Percentiles rank a stretch among this genome's conserved stretches.
Conservation (phyloP, 2,113 vertebrate genomes). For the Bubalus kerabau region DNA sequence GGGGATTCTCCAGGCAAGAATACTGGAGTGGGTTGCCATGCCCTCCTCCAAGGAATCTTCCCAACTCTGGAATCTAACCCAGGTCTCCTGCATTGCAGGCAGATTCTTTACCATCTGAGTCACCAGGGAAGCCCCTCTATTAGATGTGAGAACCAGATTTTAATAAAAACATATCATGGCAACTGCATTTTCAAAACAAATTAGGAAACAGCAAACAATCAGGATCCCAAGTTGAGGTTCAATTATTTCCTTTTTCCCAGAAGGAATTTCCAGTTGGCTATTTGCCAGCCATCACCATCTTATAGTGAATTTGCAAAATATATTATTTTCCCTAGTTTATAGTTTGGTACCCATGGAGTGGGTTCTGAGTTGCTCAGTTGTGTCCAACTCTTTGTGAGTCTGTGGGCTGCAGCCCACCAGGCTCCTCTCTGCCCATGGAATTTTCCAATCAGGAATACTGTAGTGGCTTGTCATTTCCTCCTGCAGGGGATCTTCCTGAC, state of each 20-base stretch:
- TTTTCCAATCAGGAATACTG: not conserved
- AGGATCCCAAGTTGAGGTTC: not conserved
- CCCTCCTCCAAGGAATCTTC: not conserved
- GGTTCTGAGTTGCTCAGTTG: not conserved
- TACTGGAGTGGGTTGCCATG: not conserved
- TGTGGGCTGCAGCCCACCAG: not conserved
- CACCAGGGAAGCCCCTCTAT: not conserved
- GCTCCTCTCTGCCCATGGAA: not conserved
- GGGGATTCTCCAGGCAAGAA: not conserved
- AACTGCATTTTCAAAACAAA: not conserved
- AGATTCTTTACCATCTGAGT: not conserved
- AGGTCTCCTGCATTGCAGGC: not conserved
- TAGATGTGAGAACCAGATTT: not conserved
- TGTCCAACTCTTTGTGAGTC: not conserved
- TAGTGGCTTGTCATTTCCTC: not conserved
- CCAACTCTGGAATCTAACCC: not conserved
- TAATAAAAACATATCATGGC: not conserved
- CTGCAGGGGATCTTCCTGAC: not conserved
- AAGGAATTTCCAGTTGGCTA: not conserved
- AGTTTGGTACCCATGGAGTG: not conserved
- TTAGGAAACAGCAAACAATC: not conserved
- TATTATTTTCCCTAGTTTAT: not conserved
- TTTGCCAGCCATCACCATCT: not conserved
- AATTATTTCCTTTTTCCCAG: not conserved
- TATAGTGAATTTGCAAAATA: not conserved